phyloP scores from a whole-genome alignment of 2,888 invertebrate genomes.

The Lobophora halterata region DNA sequence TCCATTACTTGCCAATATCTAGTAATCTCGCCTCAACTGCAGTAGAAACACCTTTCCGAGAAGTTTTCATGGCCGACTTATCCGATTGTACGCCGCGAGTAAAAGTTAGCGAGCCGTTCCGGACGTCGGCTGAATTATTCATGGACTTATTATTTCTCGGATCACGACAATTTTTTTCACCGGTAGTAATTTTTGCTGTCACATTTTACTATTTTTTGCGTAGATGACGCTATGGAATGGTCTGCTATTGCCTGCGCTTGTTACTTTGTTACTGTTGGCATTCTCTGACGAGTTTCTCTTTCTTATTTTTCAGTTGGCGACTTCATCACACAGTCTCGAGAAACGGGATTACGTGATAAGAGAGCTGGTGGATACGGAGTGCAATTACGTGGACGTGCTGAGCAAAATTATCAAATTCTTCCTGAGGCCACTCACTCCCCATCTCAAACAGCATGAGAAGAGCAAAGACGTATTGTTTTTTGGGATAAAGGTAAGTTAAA shows the following conservation, averaged over 20 bases:
- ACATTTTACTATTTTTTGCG: constrained; percentile 31
- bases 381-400: constrained; percentile 97
- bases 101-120: constrained; percentile 55
- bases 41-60: constrained; percentile 25
- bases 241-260: constrained; percentile 31
- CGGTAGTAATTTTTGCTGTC: constrained; percentile 32
- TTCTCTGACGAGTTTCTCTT: constrained; percentile 18
- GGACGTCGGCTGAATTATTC: constrained; percentile 60
- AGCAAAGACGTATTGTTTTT: constrained; percentile 94
- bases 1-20: constrained; percentile 15
- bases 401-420: constrained; percentile 91
- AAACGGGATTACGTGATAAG: constrained; percentile 96
- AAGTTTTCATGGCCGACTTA: constrained; percentile 22
- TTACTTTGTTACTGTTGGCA: constrained; percentile 15
- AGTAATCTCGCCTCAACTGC: constrained; percentile 23
- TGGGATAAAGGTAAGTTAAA: constrained; percentile 90
- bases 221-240: constrained; percentile 38
- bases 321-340: constrained; percentile 84
- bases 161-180: constrained; percentile 46
- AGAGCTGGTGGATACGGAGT: constrained; percentile 97
- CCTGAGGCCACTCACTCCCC: constrained; percentile 86
- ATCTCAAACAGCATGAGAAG: constrained; percentile 87
- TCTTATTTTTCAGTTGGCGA: constrained; percentile 60
- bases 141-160: constrained; percentile 60
- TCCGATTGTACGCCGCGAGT: constrained; percentile 36